Evolutionary conservation across 2,113 vertebrate genomes (phyloP), one percentile per base, ranked within the genome.

Genomic region (Aix galericulata): DNA sequence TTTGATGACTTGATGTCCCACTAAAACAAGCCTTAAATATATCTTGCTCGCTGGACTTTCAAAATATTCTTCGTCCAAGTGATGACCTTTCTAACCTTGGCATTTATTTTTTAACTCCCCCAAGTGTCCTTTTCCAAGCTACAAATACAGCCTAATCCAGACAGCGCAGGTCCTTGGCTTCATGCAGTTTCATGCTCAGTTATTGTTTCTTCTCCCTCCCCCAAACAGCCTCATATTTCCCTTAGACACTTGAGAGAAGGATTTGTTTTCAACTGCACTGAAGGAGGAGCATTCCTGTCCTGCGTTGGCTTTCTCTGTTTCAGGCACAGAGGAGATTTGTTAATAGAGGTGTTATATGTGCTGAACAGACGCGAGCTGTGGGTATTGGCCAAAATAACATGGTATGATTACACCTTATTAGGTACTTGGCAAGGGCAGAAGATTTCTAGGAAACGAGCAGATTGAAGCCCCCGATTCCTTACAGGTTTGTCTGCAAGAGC

Each of bases 221-320:
- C 36, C 13, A 82, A 9, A 44, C 46, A 89, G 20, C 27, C 34
- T 91, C n/a, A 1, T 88, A 60, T 60, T 91, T 76, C 42, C 67
- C 48, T 85, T 11, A 64, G 53, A 87, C 71, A 64, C 44, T 29
- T 40, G 58, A 73, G 36, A 52, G 23, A 48, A 81, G n/a, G 59
- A 74, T 63, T 91, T 86, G 40, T 58, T 92, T 86, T 52, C 72
- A 67, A 3, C 25, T 55, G 42, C 25, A 81, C 71, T 74, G 81
- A 59, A 34, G 86, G n/a, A 0, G 0, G n/a, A 0, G 0, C 42
- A 42, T 8, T 69, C 80, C 68, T 58, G 31, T n/a, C 23, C 46
- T 83, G 80, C 50, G 81, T 31, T n/a, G 40, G 23, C n/a, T 71
- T 71, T 74, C 64, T 58, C 32, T 4, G 1, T 50, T 86, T 76